Evolutionary conservation across 2,888 invertebrate genomes (phyloP), one percentile per base, ranked within the genome.

Genomic region (Pterostichus niger): DNA sequence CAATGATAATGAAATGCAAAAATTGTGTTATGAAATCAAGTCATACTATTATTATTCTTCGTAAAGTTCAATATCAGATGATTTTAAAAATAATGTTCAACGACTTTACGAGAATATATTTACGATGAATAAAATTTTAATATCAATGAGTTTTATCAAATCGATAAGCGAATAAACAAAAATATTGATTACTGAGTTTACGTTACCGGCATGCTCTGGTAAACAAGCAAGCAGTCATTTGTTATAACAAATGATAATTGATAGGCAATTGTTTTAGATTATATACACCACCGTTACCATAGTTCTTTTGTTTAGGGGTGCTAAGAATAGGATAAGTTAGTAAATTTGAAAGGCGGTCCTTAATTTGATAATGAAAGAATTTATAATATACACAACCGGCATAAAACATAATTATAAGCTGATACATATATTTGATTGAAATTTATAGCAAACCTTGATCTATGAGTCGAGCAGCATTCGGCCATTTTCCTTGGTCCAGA

Each of bases 391-490:
- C 9, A 64, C 13, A 61, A 35, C 46, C 71, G 64, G 64, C 35
- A 64, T 9, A n/a, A 49, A n/a, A 5, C 31, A 13, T 40, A 35
- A 73, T 68, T 46, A 24, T 31, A 31, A 33, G 3, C 15, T 33
- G 13, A 54, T 17, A 0, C 46, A 71, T 84, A 84, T 35, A 56
- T 17, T 68, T 68, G 24, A 81, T 75, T 68, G 6, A 10, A 75
- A 75, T 71, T 44, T 6, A 52, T 31, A 35, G 84, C 86, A 87
- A 91, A 96, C 96, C 96, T 91, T 94, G 93, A 87, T 96, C 96
- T 86, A 96, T 91, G 56, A 96, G 91, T 85, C 94, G 92, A 35
- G 92, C 91, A 6, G 94, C 93, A 86, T 95, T 93, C 15, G 95
- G 94, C 89, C 93, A 94, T 88, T 94, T 95, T 75, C 93, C 91